Base-by-base conservation (phyloP, 1,140 invertebrate genomes). In the Aphidius ervi region DNA sequence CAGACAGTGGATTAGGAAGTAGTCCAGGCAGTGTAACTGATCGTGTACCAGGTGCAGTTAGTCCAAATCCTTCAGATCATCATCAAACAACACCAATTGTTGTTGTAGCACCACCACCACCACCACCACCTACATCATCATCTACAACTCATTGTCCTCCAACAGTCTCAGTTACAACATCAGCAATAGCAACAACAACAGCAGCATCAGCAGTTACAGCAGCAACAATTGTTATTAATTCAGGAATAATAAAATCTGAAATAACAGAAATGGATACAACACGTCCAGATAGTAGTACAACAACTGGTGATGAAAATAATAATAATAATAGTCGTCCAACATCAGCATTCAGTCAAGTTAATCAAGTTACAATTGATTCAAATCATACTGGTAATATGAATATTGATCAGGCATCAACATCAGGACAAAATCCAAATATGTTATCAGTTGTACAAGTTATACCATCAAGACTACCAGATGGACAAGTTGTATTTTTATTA, bases 401-500 rank as follows among this genome's bases (percentile, higher is more conserved):
- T 39, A 63, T 69, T 40, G 72, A 74, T 52, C 71, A 77, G 56
- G 70, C 75, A 0, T 75, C 75, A 10, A 73, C 70, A 9, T 77
- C 75, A 2, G 68, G 73, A 23, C 73, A 76, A 41, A 78, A 77
- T 52, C 70, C 75, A 7, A 78, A 75, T 50, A 80, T 78, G 77
- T 68, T 78, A 9, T 78, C 75, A 6, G 74, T 80, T 1, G 74
- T 80, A 0, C 79, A 83, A 67, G 79, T 83, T 9, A 83, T 83
- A 62, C 82, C 82, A 0, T 82, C 81, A 0, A 68, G 82, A 45
- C 65, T 84, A 40, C 82, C 83, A 1, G 82, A 84, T 61, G 82
- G 83, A 1, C 82, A 84, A 61, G 81, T 84, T 3, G 82, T 84
- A 3, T 84, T 84, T 65, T 68, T 83, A 2, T 68, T 83, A 40